Conservation (phyloP, 2,113 vertebrate genomes). For the Erythrocercus mccallii region DNA sequence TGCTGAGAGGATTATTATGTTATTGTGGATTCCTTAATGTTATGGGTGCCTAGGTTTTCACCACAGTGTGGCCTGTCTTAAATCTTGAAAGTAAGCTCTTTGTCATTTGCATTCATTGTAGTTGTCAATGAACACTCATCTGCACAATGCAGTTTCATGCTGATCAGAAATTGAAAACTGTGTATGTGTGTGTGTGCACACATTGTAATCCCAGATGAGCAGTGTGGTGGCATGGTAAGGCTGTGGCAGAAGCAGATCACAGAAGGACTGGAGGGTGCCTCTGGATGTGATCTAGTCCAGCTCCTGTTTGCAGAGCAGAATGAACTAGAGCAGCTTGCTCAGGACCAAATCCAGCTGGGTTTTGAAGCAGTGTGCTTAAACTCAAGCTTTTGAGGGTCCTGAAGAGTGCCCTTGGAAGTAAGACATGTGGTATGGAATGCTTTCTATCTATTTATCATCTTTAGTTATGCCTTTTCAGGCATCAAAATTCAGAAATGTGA, state of each 20-base stretch:
- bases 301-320: not conserved
- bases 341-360: not conserved
- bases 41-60: not conserved
- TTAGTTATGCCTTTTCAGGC: not conserved
- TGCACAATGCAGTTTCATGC: not conserved
- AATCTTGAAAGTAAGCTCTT: not conserved
- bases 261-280: not conserved
- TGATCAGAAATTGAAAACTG: not conserved
- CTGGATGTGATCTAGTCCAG: not conserved
- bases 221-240: not conserved
- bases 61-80: not conserved
- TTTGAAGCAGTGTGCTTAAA: not conserved
- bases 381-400: not conserved
- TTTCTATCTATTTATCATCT: not conserved
- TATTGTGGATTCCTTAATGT: not conserved
- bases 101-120: fast-evolving
- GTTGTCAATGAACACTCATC: not conserved
- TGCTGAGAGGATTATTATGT: not conserved
- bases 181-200: fast-evolving
- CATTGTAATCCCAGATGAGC: not conserved
- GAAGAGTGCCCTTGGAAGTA: not conserved
- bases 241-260: not conserved
- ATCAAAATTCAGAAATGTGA: not conserved
- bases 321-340: not conserved
- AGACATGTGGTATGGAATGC: not conserved